phyloP scores from a whole-genome alignment of 1,140 invertebrate genomes.

The Bombus haemorrhoidalis region DNA sequence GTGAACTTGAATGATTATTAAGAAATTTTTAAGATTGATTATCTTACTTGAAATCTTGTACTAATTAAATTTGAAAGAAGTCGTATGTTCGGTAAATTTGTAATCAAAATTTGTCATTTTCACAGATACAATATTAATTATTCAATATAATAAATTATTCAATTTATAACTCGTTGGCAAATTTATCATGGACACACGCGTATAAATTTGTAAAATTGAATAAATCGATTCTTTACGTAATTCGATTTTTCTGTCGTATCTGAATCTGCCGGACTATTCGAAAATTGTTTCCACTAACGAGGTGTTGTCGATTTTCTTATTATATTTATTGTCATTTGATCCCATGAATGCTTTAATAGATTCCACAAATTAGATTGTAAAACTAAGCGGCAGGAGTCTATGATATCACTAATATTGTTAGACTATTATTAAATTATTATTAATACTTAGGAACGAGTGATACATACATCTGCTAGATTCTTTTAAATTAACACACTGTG shows the following conservation, averaged over 20 bases:
- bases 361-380: background rate
- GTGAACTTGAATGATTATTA: background rate
- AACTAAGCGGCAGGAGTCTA: too few species aligned
- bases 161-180: too few species aligned
- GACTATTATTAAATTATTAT: too few species aligned
- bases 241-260: background rate
- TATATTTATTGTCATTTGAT: background rate
- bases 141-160: background rate
- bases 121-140: background rate
- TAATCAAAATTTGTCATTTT: background rate
- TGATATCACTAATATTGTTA: too few species aligned
- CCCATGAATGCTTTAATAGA: background rate
- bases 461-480: too few species aligned
- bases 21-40: too few species aligned
- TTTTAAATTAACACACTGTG: slow-evolving; percentile 54
- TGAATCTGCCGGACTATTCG: too few species aligned
- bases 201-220: too few species aligned
- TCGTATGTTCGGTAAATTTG: background rate
- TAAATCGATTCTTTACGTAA: background rate
- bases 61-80: too few species aligned
- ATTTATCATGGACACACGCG: too few species aligned
- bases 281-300: background rate
- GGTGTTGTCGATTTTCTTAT: background rate
- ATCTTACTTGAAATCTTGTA: background rate
- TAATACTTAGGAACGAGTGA: background rate